Percentiles rank a stretch among this genome's conserved stretches.
Evolutionary conservation across 2,797 vertebrate genomes (phyloP).

Genomic region (Tragopan temminckii): DNA sequence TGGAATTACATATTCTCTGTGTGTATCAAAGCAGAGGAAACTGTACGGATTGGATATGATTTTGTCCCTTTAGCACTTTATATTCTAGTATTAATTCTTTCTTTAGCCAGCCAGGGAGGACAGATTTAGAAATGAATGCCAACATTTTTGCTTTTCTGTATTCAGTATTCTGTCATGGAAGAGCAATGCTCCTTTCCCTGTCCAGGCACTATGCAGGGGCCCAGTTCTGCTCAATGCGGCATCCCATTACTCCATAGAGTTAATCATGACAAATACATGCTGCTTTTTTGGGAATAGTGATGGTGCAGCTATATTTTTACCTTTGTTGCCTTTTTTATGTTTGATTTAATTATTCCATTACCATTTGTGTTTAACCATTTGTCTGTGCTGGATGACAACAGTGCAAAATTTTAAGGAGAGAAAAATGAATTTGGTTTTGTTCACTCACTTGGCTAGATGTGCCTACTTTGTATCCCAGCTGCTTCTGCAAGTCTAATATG

Average conservation of each 20-base stretch:
- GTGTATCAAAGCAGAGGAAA: not conserved
- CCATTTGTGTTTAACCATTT: not conserved
- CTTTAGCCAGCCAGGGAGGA: constrained; percentile 1
- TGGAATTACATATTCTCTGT: not conserved
- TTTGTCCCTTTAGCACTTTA: not conserved
- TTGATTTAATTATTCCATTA: not conserved
- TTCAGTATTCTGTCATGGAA: not conserved
- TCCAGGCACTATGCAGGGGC: not conserved
- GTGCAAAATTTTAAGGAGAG: not conserved
- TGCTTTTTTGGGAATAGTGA: not conserved
- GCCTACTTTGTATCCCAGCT: not conserved
- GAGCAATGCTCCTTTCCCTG: not conserved
- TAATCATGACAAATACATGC: not conserved
- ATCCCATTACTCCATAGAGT: not conserved
- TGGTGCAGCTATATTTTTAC: not conserved
- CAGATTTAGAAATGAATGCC: not conserved
- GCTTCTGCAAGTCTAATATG: not conserved
- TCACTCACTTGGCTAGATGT: not conserved
- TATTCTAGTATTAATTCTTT: constrained; percentile 12
- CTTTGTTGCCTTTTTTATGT: not conserved
- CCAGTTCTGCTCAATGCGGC: not conserved
- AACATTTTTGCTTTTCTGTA: not conserved
- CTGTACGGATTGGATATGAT: not conserved
- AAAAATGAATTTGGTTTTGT: not conserved
- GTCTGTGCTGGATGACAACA: not conserved